phyloP scores from a whole-genome alignment of 2,888 invertebrate genomes.

The Pheosia tremula region DNA sequence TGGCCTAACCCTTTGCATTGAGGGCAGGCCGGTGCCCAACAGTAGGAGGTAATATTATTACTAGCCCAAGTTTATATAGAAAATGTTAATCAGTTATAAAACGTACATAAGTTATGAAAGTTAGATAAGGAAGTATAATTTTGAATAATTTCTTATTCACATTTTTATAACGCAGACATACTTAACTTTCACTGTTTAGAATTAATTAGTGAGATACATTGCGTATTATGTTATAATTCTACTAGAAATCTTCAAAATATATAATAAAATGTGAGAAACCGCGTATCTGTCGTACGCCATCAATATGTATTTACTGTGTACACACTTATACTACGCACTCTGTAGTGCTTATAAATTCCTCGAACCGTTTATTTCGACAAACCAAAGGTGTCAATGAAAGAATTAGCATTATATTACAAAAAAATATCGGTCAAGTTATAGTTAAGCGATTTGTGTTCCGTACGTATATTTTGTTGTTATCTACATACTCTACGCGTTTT shows the following conservation, averaged over 20 bases:
- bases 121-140: not conserved
- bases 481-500: too few species aligned
- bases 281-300: too few species aligned
- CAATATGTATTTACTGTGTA: not conserved
- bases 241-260: not conserved
- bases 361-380: slow-evolving; percentile 1
- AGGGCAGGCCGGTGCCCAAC: too few species aligned
- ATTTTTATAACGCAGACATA: not conserved
- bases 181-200: not conserved
- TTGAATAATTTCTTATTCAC: not conserved
- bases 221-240: not conserved
- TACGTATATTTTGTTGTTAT: not conserved
- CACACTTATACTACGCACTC: not conserved
- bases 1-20: too few species aligned
- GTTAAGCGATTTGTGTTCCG: not conserved
- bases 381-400: not conserved
- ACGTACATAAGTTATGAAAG: not conserved
- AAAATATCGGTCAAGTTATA: not conserved
- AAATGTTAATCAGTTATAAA: too few species aligned
- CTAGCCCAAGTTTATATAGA: too few species aligned
- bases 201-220: not conserved
- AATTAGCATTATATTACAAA: slow-evolving; percentile 8
- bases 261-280: too few species aligned
- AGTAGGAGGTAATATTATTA: too few species aligned
- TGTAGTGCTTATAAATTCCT: slow-evolving; percentile 6